Percentiles rank a stretch among this genome's conserved stretches.
These are phyloP conservation scores for Cryptus armator DNA, from an alignment of 2,888 invertebrate species.

Conservation along the genomic window DNA sequence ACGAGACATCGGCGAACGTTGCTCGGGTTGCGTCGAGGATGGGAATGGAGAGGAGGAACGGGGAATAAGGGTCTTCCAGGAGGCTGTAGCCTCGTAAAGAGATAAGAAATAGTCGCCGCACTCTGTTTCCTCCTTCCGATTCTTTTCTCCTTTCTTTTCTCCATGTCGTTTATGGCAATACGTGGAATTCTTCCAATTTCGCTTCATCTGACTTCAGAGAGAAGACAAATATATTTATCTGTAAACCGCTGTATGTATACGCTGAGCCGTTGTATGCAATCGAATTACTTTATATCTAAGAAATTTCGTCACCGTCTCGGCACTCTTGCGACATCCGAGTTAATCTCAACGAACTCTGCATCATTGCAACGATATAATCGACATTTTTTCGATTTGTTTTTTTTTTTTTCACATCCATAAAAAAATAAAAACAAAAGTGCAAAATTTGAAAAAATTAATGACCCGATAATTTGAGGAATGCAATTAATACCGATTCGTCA, in stretches of 20 bases:
- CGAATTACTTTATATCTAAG: conserved; percentile 18
- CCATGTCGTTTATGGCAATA: conserved; percentile 64
- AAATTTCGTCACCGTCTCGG: conserved; percentile 66
- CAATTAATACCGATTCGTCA: too few species aligned
- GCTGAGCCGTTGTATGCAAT: conserved; percentile 13
- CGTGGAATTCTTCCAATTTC: conserved; percentile 71
- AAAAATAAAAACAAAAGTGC: too few species aligned
- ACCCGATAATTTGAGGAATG: too few species aligned
- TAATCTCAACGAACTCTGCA: too few species aligned
- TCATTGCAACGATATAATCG: too few species aligned
- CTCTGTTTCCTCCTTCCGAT: conserved; percentile 47
- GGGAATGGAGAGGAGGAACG: conserved; percentile 38
- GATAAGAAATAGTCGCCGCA: conserved; percentile 65
- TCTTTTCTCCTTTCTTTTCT: conserved; percentile 43
- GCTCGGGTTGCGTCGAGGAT: conserved; percentile 55
- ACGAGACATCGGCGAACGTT: conserved; percentile 61
- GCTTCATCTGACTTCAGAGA: conserved; percentile 69
- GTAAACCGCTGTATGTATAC: conserved; percentile 24
- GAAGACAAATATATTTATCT: conserved; percentile 56
- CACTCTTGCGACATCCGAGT: not conserved
- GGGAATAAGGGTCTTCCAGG: conserved; percentile 59
- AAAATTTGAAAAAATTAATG: too few species aligned
- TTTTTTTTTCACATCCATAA: too few species aligned
- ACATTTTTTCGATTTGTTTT: too few species aligned
- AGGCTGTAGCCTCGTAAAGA: conserved; percentile 67